Conservation (phyloP, 2,888 invertebrate species). For the Lathronympha strigana region DNA sequence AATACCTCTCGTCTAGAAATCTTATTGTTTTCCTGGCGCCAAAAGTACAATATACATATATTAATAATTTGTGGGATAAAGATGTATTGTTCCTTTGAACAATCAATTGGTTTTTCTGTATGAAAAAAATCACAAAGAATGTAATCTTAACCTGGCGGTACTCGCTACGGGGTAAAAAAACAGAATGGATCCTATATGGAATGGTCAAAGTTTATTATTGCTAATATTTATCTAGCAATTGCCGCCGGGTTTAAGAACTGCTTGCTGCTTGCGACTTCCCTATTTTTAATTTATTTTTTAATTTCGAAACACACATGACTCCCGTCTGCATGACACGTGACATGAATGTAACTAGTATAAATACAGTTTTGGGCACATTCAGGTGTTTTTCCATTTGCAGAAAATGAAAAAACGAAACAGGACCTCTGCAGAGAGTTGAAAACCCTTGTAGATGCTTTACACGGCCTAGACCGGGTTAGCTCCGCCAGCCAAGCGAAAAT, state of each 20-base stretch:
- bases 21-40: neutral
- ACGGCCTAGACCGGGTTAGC: constrained; percentile 58
- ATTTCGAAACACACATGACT: constrained; percentile 55
- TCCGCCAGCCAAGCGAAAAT: constrained; percentile 59
- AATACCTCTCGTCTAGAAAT: neutral
- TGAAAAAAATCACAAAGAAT: too few relatives aligned
- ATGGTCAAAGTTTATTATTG: too few relatives aligned
- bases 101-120: too few relatives aligned
- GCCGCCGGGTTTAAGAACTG: neutral
- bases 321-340: constrained; percentile 42
- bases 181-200: too few relatives aligned
- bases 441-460: constrained; percentile 62
- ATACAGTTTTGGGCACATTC: constrained; percentile 78
- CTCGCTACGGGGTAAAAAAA: too few relatives aligned
- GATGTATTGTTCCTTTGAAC: too few relatives aligned
- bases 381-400: constrained; percentile 76
- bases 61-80: too few relatives aligned
- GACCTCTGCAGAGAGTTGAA: constrained; percentile 53
- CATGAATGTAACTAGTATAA: constrained; percentile 46
- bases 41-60: neutral
- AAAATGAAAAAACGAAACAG: constrained; percentile 46
- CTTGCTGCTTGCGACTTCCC: constrained; percentile 17
- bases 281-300: constrained; percentile 14
- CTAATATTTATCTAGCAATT: too few relatives aligned
- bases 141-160: too few relatives aligned